phyloP scores from a whole-genome alignment of 2,888 invertebrate species.

The Drosophila borealis region DNA sequence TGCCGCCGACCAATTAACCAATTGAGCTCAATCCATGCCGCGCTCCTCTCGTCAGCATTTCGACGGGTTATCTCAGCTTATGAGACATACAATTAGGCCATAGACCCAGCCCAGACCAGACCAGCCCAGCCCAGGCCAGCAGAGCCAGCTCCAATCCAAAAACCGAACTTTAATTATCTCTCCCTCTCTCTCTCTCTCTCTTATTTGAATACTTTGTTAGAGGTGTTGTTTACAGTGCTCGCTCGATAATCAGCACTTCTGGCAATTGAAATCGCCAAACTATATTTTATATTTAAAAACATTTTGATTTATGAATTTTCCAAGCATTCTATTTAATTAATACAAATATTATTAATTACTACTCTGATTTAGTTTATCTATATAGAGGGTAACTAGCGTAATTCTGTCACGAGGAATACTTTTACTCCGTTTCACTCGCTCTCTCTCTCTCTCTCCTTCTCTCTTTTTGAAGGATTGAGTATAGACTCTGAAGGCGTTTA shows the following conservation, averaged over 20 bases:
- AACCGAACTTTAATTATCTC: not conserved
- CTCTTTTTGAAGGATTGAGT: not conserved
- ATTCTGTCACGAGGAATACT: not conserved
- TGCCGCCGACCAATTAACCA: constrained; percentile 42
- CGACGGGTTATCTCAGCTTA: not conserved
- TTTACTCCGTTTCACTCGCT: too few relatives aligned
- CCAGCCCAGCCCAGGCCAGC: not conserved
- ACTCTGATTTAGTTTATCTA: too few relatives aligned
- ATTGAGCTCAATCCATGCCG: constrained; percentile 23
- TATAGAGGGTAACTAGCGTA: too few relatives aligned
- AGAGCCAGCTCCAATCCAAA: constrained; percentile 1
- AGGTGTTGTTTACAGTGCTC: not conserved
- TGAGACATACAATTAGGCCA: constrained; percentile 15
- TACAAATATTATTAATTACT: too few relatives aligned
- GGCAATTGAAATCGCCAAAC: not conserved
- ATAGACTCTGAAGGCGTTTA: too few relatives aligned
- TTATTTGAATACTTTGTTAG: not conserved
- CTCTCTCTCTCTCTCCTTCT: not conserved
- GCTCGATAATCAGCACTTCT: not conserved
- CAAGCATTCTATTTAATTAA: too few relatives aligned
- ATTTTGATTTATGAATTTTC: too few relatives aligned
- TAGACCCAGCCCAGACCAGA: not conserved
- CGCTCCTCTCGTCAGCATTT: not conserved
- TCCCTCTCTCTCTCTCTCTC: not conserved
- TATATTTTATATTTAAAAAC: too few relatives aligned